phyloP scores from a whole-genome alignment of 2,888 invertebrate genomes.

The Ctenicera cuprea region DNA sequence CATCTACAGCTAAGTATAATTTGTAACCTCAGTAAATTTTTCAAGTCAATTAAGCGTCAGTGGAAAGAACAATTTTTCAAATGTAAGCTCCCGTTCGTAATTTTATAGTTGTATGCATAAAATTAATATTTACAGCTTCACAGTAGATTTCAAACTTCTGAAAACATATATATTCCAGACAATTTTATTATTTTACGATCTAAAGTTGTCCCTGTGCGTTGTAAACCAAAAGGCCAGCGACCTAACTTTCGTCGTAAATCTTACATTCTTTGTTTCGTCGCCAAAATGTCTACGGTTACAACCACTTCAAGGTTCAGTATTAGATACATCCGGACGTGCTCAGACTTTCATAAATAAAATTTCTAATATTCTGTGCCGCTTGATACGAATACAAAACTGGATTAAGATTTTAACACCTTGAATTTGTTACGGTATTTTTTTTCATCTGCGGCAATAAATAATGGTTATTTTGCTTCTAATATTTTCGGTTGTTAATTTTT shows the following conservation, averaged over 20 bases:
- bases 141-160: constrained; percentile 43
- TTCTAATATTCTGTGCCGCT: constrained; percentile 50
- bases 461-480: constrained; percentile 60
- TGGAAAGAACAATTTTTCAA: not conserved
- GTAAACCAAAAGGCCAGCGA: constrained; percentile 54
- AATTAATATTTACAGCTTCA: constrained; percentile 50
- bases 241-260: constrained; percentile 58
- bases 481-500: constrained; percentile 62
- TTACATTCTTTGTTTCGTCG: constrained; percentile 60
- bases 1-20: no score
- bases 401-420: constrained; percentile 61
- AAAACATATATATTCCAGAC: constrained; percentile 41
- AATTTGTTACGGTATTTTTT: constrained; percentile 58
- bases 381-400: constrained; percentile 40
- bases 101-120: constrained; percentile 28
- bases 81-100: not conserved
- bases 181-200: constrained; percentile 56
- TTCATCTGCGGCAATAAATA: constrained; percentile 55
- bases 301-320: constrained; percentile 36
- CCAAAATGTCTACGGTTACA: constrained; percentile 59
- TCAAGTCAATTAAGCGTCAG: not conserved
- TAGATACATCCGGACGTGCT: constrained; percentile 31
- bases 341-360: constrained; percentile 22
- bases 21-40: no score
- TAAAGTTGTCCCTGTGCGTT: constrained; percentile 41